A percentile compares a stretch with the other conserved stretches of the same genome.
phyloP scores from a whole-genome alignment of 2,888 invertebrate species.

The Aleiodes alternator region DNA sequence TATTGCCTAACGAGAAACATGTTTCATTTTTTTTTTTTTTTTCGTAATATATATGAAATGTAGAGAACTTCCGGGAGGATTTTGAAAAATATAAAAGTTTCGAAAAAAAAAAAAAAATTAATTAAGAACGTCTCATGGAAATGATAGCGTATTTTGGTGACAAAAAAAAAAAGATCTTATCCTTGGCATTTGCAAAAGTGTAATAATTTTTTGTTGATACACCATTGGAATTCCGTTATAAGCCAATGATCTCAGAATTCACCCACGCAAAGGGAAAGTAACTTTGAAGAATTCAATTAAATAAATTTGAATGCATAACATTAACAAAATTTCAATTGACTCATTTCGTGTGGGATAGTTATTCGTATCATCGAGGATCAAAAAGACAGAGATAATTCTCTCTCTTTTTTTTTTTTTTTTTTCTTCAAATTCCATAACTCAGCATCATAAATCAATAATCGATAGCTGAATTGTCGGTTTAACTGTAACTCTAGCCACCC shows the following conservation, averaged over 20 bases:
- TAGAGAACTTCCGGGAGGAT: constrained; percentile 10
- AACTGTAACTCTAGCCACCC: too few relatives aligned
- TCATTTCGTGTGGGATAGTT: too few relatives aligned
- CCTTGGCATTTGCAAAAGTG: constrained; percentile 1
- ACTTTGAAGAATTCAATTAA: constrained; percentile 15
- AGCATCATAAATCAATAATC: too few relatives aligned
- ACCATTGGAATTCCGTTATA: background rate
- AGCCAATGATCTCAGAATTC: constrained; percentile 12
- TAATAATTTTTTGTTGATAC: constrained; percentile 9
- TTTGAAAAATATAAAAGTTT: background rate
- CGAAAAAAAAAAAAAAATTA: background rate
- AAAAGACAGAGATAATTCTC: too few relatives aligned
- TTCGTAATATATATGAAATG: background rate
- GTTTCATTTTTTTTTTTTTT: background rate
- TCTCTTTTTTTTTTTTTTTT: too few relatives aligned
- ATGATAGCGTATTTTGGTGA: background rate
- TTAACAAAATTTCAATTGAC: too few relatives aligned
- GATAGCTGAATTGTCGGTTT: too few relatives aligned
- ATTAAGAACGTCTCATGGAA: background rate
- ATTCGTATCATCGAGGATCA: too few relatives aligned
- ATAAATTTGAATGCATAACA: constrained; percentile 10
- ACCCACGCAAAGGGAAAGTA: constrained; percentile 32
- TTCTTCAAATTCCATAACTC: too few relatives aligned
- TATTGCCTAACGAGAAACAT: background rate
- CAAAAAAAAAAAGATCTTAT: background rate